Evolutionary conservation across 1,140 invertebrate genomes (phyloP).

Genomic region (Sipha flava): DNA sequence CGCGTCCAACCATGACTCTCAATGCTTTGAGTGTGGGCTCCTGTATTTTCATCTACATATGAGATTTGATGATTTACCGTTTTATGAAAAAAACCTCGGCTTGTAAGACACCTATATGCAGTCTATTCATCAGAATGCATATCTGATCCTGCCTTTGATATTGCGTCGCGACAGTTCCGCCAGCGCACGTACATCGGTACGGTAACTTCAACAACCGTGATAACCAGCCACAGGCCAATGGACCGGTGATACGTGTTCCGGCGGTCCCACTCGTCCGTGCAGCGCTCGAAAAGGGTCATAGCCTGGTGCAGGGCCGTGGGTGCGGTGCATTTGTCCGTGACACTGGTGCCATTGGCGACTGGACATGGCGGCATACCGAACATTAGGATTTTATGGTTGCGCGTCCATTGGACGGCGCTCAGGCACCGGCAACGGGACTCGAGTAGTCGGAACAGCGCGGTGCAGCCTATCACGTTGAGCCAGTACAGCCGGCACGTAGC

Average conservation of each 20-base stretch:
- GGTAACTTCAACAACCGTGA: neutral
- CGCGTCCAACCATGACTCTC: too few species aligned
- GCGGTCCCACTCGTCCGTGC: slow-evolving; percentile 14
- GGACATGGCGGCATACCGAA: neutral
- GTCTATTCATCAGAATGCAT: too few species aligned
- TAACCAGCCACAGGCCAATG: neutral
- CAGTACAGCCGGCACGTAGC: neutral
- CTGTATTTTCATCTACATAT: too few species aligned
- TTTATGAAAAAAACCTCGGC: too few species aligned
- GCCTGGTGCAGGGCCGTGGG: too few species aligned
- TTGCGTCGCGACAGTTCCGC: neutral
- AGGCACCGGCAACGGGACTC: neutral
- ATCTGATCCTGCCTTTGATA: too few species aligned
- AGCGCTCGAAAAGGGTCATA: neutral
- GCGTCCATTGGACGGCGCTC: neutral
- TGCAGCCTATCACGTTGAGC: neutral
- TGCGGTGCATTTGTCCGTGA: neutral
- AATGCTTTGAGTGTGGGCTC: too few species aligned
- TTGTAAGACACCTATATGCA: too few species aligned
- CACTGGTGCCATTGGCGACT: neutral
- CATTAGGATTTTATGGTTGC: neutral
- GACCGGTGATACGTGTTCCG: slow-evolving; percentile 1
- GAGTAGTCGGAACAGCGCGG: neutral
- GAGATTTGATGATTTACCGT: too few species aligned
- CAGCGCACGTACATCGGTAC: neutral